Base-by-base conservation (phyloP, 1,140 invertebrate species). In the Aphelinus atriplicis region DNA sequence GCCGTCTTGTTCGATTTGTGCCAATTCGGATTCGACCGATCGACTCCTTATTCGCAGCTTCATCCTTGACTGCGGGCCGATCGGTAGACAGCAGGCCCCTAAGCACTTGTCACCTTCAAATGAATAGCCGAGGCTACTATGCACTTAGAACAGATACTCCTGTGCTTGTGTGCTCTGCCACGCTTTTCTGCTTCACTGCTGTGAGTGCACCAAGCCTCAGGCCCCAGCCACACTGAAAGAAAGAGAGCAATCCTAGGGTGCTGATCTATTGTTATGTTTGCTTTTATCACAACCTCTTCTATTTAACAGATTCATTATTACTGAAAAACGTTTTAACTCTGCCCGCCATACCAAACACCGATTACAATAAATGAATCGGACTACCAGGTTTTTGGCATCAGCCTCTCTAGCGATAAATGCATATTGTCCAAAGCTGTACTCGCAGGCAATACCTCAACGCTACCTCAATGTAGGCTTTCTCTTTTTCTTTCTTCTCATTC, bases 341-440 rank as follows among this genome's bases (percentile, higher is more conserved):
- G 7, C 7, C 50, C 48, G 58, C 56, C 51, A 50, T 46, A 66
- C 10, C 53, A 71, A 57, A 69, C 7, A 73, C 53, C 66, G 47
- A 77, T 77, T 55, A 10, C 48, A 75, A 79, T 83, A 86, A 85
- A 85, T 85, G 83, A 83, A 78, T 81, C 66, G 77, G 78, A 79
- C 76, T 47, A 84, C 73, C 48, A 83, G 78, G 75, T 72, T 84
- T 68, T 66, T 84, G 72, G 77, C 79, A 78, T 53, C 65, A 80
- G 77, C 78, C 78, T 84, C 63, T 78, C 78, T 66, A 73, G 73
- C 79, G 68, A 71, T 76, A 76, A 81, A 68, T 80, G 60, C 77
- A 51, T 73, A 77, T 75, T 78, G 67, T 80, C 81, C 80, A 77
- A 82, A 82, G 60, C 58, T 73, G 7, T 70, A 77, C 79, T 73